phyloP scores from a whole-genome alignment of 2,797 vertebrate genomes.

The Crotalus adamanteus region DNA sequence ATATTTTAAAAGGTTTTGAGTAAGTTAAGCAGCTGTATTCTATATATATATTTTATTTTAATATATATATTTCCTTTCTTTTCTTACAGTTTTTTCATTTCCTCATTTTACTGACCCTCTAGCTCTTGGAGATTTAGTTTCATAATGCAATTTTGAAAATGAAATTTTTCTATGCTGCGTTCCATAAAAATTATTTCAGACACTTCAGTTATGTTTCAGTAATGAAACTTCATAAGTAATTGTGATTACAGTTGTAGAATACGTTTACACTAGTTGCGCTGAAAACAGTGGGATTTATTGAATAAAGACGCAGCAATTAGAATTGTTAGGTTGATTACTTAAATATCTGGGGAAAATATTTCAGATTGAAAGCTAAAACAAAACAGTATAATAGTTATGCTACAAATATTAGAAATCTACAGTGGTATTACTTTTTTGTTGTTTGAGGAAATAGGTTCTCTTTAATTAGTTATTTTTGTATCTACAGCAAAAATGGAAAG shows the following conservation, averaged over 20 bases:
- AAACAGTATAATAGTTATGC: not conserved
- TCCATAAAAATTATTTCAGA: not conserved
- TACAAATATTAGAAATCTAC: not conserved
- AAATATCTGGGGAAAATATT: not conserved
- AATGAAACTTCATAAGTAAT: not conserved
- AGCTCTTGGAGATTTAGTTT: not conserved
- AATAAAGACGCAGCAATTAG: not conserved
- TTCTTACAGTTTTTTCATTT: not conserved
- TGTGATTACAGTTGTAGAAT: not conserved
- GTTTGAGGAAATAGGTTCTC: not conserved
- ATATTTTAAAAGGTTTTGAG: not conserved
- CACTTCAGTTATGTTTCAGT: not conserved
- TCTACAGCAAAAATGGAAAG: conserved; percentile 90
- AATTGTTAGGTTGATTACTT: not conserved
- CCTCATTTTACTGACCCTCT: not conserved
- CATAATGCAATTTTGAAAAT: not conserved
- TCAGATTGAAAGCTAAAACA: not conserved
- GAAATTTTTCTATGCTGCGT: not conserved
- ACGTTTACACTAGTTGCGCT: too few species aligned
- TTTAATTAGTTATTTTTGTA: conserved; percentile 30
- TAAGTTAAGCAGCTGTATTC: not conserved
- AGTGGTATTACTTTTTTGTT: conserved; percentile 40
- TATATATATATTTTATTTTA: not conserved
- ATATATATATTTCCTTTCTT: not conserved
- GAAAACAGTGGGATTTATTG: not conserved